These are phyloP conservation scores for Phortica magna DNA, from an alignment of 2,888 invertebrate genomes.

Conservation along the genomic window DNA sequence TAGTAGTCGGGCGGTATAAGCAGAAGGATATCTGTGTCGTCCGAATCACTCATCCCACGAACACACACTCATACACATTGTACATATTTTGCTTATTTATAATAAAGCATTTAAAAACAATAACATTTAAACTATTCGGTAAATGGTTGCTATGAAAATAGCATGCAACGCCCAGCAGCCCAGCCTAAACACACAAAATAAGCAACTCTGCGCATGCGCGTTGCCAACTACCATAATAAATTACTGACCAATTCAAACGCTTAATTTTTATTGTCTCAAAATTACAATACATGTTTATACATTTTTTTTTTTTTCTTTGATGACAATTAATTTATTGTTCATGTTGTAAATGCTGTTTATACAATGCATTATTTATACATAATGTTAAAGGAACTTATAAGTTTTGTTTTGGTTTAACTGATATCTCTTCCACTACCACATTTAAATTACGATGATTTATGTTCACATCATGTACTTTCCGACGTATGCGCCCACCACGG, in stretches of 20 bases:
- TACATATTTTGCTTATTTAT: neutral
- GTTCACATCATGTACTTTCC: constrained; percentile 3
- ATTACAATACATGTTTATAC: no score
- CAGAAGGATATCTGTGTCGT: constrained; percentile 90
- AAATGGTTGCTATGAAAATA: neutral
- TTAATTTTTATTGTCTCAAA: no score
- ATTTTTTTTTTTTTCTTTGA: no score
- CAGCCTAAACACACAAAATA: neutral
- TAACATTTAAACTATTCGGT: neutral
- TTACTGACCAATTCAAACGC: no score
- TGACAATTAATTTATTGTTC: no score
- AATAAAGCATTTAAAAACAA: neutral
- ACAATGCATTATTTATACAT: no score
- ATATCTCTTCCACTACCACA: no score
- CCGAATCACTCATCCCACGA: constrained; percentile 83
- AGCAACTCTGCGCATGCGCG: constrained; percentile 14
- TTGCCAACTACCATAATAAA: constrained; percentile 10
- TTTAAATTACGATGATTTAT: no score
- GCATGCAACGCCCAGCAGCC: neutral
- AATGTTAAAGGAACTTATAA: no score
- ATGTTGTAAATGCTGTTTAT: no score
- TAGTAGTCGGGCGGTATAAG: constrained; percentile 89
- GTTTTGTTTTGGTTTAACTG: no score
- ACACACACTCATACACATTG: constrained; percentile 33
- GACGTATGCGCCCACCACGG: neutral